A percentile compares a stretch with the other conserved stretches of the same genome.
phyloP scores from a whole-genome alignment of 2,113 vertebrate species.

The Paralichthys olivaceus region DNA sequence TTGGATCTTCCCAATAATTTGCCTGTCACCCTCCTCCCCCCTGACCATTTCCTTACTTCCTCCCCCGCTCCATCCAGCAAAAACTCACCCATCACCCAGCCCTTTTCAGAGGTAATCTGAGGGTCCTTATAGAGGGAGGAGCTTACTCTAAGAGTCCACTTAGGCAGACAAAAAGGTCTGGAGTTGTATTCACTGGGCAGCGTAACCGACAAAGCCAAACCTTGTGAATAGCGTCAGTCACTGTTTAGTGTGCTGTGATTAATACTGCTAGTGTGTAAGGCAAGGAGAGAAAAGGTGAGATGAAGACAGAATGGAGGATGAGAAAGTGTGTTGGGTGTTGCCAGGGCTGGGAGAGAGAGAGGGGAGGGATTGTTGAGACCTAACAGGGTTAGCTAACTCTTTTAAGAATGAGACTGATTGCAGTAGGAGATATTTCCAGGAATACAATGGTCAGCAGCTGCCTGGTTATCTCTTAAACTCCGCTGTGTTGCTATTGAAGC shows the following conservation, averaged over 20 bases:
- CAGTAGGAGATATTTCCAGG: slow-evolving; percentile 24
- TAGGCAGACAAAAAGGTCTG: slow-evolving; percentile 86
- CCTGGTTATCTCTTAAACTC: slow-evolving; percentile 45
- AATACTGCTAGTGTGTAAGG: slow-evolving; percentile 82
- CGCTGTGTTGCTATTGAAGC: slow-evolving; percentile 37
- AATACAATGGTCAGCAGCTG: slow-evolving; percentile 47
- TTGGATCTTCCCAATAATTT: slow-evolving; percentile 87
- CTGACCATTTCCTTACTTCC: slow-evolving; percentile 19
- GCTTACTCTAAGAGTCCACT: slow-evolving; percentile 88
- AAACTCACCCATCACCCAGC: slow-evolving; percentile 71
- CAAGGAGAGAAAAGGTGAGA: slow-evolving; percentile 61
- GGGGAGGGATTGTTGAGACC: too few species aligned
- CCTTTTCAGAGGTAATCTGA: slow-evolving; percentile 84
- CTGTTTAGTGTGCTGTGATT: slow-evolving; percentile 89
- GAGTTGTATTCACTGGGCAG: slow-evolving; percentile 87
- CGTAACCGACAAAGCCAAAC: slow-evolving; percentile 82
- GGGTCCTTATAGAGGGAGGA: slow-evolving; percentile 83
- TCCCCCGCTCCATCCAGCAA: slow-evolving; percentile 41
- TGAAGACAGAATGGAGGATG: slow-evolving; percentile 22
- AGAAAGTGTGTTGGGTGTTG: slow-evolving; percentile 33
- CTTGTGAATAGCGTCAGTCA: slow-evolving; percentile 89
- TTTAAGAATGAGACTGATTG: slow-evolving; percentile 12
- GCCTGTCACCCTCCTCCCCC: slow-evolving; percentile 56
- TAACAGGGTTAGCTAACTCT: background rate
- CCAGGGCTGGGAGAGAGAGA: slow-evolving; percentile 15